A percentile compares a stretch with the other conserved stretches of the same genome.
Conservation (phyloP, 2,113 vertebrate genomes). For the Parus major region DNA sequence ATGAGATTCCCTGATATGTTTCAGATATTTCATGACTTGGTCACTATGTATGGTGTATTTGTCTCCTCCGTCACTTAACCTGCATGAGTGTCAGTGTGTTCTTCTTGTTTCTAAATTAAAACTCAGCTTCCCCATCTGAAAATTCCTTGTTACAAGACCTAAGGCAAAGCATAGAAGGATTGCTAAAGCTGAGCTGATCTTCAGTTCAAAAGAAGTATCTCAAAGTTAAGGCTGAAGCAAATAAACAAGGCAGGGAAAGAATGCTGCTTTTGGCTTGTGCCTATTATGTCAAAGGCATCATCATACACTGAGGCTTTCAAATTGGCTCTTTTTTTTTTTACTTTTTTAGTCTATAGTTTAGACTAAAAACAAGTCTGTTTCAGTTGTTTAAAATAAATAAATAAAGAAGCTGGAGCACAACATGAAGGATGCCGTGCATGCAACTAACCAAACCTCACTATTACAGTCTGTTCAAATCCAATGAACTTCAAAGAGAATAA, state of each 20-base stretch:
- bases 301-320: background rate
- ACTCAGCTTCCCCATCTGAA: background rate
- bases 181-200: background rate
- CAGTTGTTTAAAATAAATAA: conserved; percentile 24
- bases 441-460: background rate
- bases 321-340: background rate
- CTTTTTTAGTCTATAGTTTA: conserved; percentile 6
- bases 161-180: background rate
- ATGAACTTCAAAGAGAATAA: conserved; percentile 28
- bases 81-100: accelerated
- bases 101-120: background rate
- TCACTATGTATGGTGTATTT: accelerated
- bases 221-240: background rate
- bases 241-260: background rate
- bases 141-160: background rate
- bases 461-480: background rate
- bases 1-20: background rate
- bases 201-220: background rate
- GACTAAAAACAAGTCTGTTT: conserved; percentile 6
- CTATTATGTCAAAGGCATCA: conserved; percentile 41
- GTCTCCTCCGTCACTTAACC: background rate
- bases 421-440: background rate
- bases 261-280: background rate
- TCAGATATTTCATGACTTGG: background rate
- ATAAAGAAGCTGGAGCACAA: background rate